Evolutionary conservation across 2,797 vertebrate species (phyloP).

Genomic region (Spea hammondii): DNA sequence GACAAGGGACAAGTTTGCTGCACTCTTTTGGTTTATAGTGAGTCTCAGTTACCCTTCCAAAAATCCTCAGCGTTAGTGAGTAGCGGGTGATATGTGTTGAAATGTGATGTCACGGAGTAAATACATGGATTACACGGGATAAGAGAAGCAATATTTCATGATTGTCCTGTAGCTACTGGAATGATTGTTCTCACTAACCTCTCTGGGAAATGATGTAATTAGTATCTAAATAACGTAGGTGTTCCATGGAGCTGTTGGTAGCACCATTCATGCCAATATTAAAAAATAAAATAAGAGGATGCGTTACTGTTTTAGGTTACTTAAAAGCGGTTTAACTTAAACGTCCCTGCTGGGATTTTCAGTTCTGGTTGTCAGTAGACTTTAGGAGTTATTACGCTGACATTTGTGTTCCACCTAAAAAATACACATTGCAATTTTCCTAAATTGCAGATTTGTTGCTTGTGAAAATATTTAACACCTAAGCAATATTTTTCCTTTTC

Average conservation of each 20-base stretch:
- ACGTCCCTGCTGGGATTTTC: constrained; percentile 67
- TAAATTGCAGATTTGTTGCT: constrained; percentile 64
- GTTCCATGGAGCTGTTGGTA: background rate
- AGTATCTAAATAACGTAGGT: no score
- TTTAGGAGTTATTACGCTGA: constrained; percentile 68
- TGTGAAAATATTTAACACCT: constrained; percentile 71
- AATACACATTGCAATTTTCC: constrained; percentile 59
- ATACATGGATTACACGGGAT: no score
- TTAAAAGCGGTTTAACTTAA: constrained; percentile 69
- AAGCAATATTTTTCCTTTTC: constrained; percentile 65
- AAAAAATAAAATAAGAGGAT: background rate
- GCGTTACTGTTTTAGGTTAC: constrained; percentile 60
- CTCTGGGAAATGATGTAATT: no score
- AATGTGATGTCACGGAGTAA: no score
- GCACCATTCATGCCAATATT: background rate
- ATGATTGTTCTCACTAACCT: no score
- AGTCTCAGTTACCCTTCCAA: no score
- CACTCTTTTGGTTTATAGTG: no score
- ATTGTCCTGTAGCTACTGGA: no score
- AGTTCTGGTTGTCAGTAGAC: constrained; percentile 63
- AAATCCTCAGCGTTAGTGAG: no score
- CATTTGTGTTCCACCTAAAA: constrained; percentile 66
- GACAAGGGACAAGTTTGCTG: no score
- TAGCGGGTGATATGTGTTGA: no score
- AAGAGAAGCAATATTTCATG: no score